Base-by-base conservation (phyloP, 2,888 invertebrate species). In the Hirtodrosophila alboralis region DNA sequence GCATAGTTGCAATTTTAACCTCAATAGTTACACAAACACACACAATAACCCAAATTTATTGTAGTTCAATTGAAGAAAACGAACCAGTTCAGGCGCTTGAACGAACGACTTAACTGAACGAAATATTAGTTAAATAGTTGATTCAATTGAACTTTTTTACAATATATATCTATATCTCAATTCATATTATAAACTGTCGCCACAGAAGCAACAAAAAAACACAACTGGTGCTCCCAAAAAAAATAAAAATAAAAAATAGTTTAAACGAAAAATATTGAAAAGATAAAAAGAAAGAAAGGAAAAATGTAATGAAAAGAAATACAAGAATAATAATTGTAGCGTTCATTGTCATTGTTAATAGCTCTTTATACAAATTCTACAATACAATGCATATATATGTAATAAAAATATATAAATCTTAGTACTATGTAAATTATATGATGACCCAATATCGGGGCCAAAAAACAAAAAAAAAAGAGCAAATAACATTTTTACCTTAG, bases 201-300 rank as follows among this genome's bases (percentile, higher is more conserved):
- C 44, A n/a, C 6, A 40, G 14, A 7, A 38, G 34, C 36, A 52
- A 49, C 37, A 38, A 58, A 71, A 57, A 53, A 53, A 63, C 56
- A 53, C 66, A 43, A 57, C 48, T 75, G 83, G 79, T 81, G 83
- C 75, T 76, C 80, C 76, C 68, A 64, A 64, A n/a, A n/a, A n/a
- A n/a, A n/a, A n/a, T n/a, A n/a, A n/a, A n/a, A n/a, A n/a, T n/a
- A n/a, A n/a, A n/a, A n/a, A 52, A 57, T 61, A 79, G 63, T 75
- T 59, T 64, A 62, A 51, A 47, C 31, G 14, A 76, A 45, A 31
- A 44, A 60, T 47, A 44, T 31, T 51, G 34, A 56, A 51, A 44
- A 49, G 58, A 33, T 4, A 14, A 41, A 41, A 57, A 44, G 7
- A 12, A 37, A 33, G 33, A 37, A n/a, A n/a, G n/a, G 18, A 5